phyloP scores from a whole-genome alignment of 2,888 invertebrate species.

The Pecten maximus region DNA sequence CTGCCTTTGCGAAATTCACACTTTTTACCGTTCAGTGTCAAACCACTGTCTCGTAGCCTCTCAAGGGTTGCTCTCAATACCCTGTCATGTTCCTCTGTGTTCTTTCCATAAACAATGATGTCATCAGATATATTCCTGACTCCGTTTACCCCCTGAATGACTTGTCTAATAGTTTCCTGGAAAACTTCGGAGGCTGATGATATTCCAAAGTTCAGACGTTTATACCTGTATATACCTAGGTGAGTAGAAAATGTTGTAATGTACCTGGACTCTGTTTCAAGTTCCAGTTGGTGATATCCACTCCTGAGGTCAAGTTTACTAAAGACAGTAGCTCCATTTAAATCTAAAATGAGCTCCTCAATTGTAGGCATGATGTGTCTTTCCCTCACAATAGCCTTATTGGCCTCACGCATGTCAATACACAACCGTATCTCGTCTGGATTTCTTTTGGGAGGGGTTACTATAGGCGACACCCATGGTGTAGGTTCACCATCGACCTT shows the following conservation, averaged over 20 bases:
- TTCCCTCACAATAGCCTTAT: conserved; percentile 56
- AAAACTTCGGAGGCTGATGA: conserved; percentile 60
- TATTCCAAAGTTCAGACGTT: conserved; percentile 62
- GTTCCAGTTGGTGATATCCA: conserved; percentile 58
- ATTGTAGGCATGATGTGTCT: conserved; percentile 55
- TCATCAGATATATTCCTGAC: conserved; percentile 64
- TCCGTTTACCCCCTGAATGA: conserved; percentile 53
- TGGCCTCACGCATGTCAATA: conserved; percentile 58
- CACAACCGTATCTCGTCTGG: conserved; percentile 53
- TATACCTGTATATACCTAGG: conserved; percentile 59
- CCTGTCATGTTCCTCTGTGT: conserved; percentile 57
- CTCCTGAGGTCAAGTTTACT: conserved; percentile 53
- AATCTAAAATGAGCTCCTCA: conserved; percentile 57
- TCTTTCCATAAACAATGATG: conserved; percentile 60
- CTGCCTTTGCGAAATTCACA: conserved; percentile 54
- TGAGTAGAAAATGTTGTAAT: conserved; percentile 59
- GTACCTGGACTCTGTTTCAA: conserved; percentile 49
- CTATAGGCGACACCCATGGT: conserved; percentile 59
- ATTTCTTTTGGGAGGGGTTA: conserved; percentile 56
- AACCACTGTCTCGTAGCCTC: conserved; percentile 46
- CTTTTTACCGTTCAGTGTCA: conserved; percentile 58
- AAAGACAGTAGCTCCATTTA: conserved; percentile 55
- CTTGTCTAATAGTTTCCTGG: conserved; percentile 55
- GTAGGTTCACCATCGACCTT: conserved; percentile 55
- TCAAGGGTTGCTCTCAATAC: conserved; percentile 50